Evolutionary conservation across 2,797 vertebrate genomes (phyloP), one percentile per base, ranked within the genome.

Genomic region (Enteromius afrohamiltoni): DNA sequence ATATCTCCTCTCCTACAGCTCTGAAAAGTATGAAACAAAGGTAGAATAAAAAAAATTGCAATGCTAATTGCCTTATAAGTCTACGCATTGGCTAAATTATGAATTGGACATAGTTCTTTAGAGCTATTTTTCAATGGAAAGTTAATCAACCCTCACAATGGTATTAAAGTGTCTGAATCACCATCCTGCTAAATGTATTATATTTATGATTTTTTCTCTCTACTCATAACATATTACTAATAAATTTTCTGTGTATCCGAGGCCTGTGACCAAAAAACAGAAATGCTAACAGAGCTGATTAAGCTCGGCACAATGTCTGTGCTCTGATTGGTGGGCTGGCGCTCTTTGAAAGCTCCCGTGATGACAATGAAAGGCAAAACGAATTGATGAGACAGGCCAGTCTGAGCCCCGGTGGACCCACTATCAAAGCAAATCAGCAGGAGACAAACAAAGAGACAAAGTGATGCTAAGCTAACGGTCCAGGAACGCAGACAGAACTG

Each of bases 281-380:
- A 87, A 87, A 29, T 70, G 76, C 83, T 88, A 87, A 89, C 90
- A 91, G 91, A 93, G 87, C 84, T 86, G 88, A 92, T 92, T 93
- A 91, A 92, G 86, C 85, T 83, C 82, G 62, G 86, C 86, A 90
- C 88, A 86, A 86, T 86, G 86, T 89, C 89, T 85, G 81, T 87
- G 86, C 84, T 91, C 88, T 89, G 90, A 92, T 93, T 92, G 91
- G 87, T 83, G 45, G 80, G 85, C 83, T 26, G 89, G 55, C 83
- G 81, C 88, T 85, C 85, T 90, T 88, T 90, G 86, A 91, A 90
- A 82, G 64, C 58, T 77, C 74, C 80, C 80, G 40, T 10, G 77
- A 85, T 85, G 85, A 86, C 78, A 80, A 69, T 83, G 69, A 86
- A 87, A 82, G 67, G 74, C 76, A 51, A 82, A 81, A 34, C 23